Evolutionary conservation across 2,797 vertebrate species (phyloP).

Genomic region (Lateolabrax maculatus): DNA sequence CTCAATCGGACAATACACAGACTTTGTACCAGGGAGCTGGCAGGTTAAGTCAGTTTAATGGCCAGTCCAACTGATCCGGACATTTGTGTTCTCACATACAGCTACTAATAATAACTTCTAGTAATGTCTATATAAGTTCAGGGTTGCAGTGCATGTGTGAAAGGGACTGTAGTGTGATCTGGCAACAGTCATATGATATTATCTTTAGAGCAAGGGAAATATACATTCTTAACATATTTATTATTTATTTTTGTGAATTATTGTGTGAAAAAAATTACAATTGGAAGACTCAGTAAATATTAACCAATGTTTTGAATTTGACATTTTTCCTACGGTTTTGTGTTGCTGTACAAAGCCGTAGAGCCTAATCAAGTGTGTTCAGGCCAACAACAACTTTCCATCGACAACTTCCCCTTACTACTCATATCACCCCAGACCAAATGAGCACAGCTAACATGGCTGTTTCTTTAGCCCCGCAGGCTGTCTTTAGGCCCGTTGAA

Average conservation of each 20-base stretch:
- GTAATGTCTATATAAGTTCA: too few relatives aligned
- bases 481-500: slow-evolving; percentile 83
- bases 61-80: too few relatives aligned
- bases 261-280: slow-evolving; percentile 10
- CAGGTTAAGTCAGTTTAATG: too few relatives aligned
- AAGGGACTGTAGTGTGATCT: too few relatives aligned
- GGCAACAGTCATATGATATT: not conserved
- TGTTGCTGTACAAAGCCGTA: not conserved
- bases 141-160: too few relatives aligned
- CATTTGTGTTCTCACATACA: too few relatives aligned
- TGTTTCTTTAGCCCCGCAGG: slow-evolving; percentile 81
- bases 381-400: slow-evolving; percentile 23
- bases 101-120: too few relatives aligned
- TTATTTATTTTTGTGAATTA: not conserved
- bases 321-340: not conserved
- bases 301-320: slow-evolving; percentile 16
- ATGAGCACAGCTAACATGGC: slow-evolving; percentile 62
- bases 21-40: too few relatives aligned
- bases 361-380: slow-evolving; percentile 27
- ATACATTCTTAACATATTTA: too few relatives aligned
- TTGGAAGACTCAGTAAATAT: slow-evolving; percentile 10
- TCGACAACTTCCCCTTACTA: slow-evolving; percentile 35
- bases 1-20: too few relatives aligned
- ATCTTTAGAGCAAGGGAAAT: not conserved
- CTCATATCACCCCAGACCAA: slow-evolving; percentile 68